A percentile compares a stretch with the other conserved stretches of the same genome.
phyloP scores from a whole-genome alignment of 2,888 invertebrate genomes.

The Aphodius granarius region DNA sequence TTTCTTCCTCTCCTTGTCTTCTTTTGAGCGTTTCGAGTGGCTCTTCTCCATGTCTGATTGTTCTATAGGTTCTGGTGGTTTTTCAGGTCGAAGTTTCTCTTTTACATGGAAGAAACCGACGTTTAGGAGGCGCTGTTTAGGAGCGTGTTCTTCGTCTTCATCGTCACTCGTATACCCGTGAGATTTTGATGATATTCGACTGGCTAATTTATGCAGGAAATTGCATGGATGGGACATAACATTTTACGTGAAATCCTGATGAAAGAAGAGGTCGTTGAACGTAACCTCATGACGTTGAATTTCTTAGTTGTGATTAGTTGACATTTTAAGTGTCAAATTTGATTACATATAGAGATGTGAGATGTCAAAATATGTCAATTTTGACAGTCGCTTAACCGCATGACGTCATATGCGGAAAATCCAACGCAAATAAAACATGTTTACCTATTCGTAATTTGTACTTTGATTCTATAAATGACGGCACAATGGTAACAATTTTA shows the following conservation, averaged over 20 bases:
- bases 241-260: background rate
- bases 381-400: no score
- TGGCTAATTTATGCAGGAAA: background rate
- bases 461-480: background rate
- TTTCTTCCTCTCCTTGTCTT: background rate
- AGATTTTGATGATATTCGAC: background rate
- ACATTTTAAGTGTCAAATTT: no score
- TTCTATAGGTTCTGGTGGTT: background rate
- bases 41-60: background rate
- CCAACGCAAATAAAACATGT: no score
- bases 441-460: background rate
- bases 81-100: background rate
- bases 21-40: background rate
- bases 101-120: background rate
- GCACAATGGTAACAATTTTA: background rate
- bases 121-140: background rate
- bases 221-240: background rate
- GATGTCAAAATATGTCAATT: no score
- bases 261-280: background rate
- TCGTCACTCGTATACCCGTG: background rate
- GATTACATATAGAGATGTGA: no score
- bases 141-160: background rate
- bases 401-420: no score
- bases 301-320: background rate
- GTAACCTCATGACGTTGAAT: background rate